These are phyloP conservation scores for Nicator chloris DNA, from an alignment of 2,113 vertebrate species.

Conservation along the genomic window DNA sequence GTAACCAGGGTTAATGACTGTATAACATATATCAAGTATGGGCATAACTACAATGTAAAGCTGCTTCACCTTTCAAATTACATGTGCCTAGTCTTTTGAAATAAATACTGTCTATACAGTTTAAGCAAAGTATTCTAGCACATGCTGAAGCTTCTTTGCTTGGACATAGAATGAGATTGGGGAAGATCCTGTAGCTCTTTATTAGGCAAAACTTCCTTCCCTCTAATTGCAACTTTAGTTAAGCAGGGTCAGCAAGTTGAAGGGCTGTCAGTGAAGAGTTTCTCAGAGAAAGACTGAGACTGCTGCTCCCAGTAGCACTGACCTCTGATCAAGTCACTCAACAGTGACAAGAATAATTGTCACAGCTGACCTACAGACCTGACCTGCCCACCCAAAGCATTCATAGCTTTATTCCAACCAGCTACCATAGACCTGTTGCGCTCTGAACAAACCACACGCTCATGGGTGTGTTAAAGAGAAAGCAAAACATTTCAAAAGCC, in stretches of 20 bases:
- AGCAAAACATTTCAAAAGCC: background rate
- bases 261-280: accelerated
- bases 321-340: background rate
- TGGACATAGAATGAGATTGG: background rate
- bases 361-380: background rate
- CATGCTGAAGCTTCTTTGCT: background rate
- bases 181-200: background rate
- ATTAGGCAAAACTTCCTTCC: background rate
- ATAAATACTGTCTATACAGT: background rate
- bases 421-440: background rate
- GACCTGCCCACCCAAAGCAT: background rate
- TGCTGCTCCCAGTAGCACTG: background rate
- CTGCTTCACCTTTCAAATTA: background rate
- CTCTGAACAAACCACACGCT: background rate
- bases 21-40: background rate
- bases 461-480: background rate
- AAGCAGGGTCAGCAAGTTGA: background rate
- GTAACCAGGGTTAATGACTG: background rate
- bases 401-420: background rate
- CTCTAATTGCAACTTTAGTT: background rate
- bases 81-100: background rate
- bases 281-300: accelerated
- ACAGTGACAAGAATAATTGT: background rate
- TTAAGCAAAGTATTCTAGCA: background rate
- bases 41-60: background rate